Evolutionary conservation across 2,888 invertebrate species (phyloP).

Genomic region (Pheosia tremula): DNA sequence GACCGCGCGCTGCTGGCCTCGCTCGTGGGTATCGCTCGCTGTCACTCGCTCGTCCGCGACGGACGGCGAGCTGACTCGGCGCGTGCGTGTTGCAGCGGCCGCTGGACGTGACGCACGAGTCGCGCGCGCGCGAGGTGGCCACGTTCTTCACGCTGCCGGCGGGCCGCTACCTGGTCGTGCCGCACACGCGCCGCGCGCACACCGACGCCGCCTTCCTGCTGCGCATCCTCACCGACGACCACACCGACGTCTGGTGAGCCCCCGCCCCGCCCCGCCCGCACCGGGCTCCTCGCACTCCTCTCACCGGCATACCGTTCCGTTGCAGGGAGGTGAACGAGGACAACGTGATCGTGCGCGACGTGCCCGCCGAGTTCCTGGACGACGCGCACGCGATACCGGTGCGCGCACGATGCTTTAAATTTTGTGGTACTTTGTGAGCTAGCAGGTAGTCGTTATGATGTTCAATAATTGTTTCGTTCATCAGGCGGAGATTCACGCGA

Average conservation of each 20-base stretch:
- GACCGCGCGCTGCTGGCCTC: conserved; percentile 33
- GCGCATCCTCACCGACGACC: conserved; percentile 89
- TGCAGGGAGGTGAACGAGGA: conserved; percentile 91
- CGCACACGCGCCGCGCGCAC: conserved; percentile 88
- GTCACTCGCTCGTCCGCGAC: background rate
- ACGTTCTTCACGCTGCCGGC: conserved; percentile 90
- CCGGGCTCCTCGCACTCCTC: background rate
- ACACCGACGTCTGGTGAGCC: conserved; percentile 88
- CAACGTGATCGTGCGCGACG: conserved; percentile 87
- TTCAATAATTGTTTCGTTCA: background rate
- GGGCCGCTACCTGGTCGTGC: conserved; percentile 90
- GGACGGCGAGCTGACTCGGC: conserved; percentile 35
- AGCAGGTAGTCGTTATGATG: too few species aligned
- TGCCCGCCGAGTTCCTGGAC: conserved; percentile 85
- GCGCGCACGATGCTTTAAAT: conserved; percentile 12
- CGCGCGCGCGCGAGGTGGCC: conserved; percentile 79
- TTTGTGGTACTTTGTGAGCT: too few species aligned
- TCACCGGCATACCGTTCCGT: background rate
- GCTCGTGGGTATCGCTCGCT: conserved; percentile 16
- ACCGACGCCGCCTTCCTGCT: conserved; percentile 89
- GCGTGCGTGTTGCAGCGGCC: conserved; percentile 81
- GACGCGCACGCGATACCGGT: conserved; percentile 82
- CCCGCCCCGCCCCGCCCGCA: background rate
- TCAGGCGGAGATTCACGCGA: conserved; percentile 33
- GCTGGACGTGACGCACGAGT: conserved; percentile 88